phyloP scores from a whole-genome alignment of 1,140 invertebrate species.

The Neelides sp. region DNA sequence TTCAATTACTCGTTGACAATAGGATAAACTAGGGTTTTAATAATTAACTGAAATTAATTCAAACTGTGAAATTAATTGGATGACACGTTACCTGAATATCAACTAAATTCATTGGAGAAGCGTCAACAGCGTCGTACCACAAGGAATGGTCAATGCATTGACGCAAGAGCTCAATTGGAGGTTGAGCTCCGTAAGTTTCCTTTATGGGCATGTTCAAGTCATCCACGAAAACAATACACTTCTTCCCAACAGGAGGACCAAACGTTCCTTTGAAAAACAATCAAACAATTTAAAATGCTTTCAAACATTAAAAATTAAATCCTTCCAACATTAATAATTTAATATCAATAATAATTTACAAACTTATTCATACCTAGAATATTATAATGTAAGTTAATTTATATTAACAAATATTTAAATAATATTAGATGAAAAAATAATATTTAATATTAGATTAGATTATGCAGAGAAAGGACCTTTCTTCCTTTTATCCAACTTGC shows the following conservation, averaged over 20 bases:
- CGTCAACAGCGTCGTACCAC: constrained; percentile 87
- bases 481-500: constrained; percentile 78
- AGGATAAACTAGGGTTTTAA: too few relatives aligned
- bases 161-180: constrained; percentile 76
- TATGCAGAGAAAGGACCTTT: constrained; percentile 45
- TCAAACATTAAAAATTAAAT: constrained; percentile 6
- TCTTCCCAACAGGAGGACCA: constrained; percentile 79
- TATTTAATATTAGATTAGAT: neutral
- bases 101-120: constrained; percentile 66
- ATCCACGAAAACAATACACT: constrained; percentile 81
- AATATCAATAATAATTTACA: neutral
- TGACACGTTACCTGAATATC: constrained; percentile 63
- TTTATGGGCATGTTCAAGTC: constrained; percentile 80
- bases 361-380: neutral
- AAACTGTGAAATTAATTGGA: neutral
- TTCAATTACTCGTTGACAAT: too few relatives aligned
- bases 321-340: neutral
- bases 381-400: neutral
- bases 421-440: neutral
- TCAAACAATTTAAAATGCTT: too few relatives aligned
- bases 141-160: constrained; percentile 80
- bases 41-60: neutral
- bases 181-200: constrained; percentile 58
- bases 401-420: neutral
- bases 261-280: constrained; percentile 56